phyloP scores from a whole-genome alignment of 2,113 vertebrate species.

The Zapornia atra region DNA sequence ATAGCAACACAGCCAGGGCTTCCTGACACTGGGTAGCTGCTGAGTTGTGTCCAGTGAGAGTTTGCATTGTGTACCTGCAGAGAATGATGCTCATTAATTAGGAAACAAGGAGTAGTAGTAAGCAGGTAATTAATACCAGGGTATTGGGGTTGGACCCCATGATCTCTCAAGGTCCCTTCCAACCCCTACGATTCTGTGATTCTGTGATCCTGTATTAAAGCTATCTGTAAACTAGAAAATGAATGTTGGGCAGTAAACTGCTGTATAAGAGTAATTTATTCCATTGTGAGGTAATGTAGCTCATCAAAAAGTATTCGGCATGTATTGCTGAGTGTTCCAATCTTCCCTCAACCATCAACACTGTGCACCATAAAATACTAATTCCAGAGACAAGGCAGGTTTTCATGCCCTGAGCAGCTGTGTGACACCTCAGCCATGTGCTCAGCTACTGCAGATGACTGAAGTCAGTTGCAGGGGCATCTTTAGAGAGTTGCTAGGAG shows the following conservation, averaged over 20 bases:
- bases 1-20: neutral
- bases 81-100: neutral
- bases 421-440: neutral
- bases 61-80: neutral
- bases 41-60: neutral
- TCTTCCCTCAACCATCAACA: neutral
- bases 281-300: neutral
- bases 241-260: neutral
- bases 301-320: neutral
- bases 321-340: neutral
- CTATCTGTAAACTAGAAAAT: neutral
- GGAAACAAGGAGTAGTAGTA: neutral
- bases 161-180: too few species aligned
- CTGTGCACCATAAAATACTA: neutral
- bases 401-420: fast-evolving
- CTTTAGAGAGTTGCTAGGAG: neutral
- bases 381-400: neutral
- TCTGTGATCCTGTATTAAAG: too few species aligned
- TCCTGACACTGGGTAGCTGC: neutral
- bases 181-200: too few species aligned
- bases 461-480: neutral
- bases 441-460: neutral
- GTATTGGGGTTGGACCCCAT: too few species aligned
- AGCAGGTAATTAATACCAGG: neutral
- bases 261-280: neutral